Evolutionary conservation across 2,888 invertebrate genomes (phyloP).

Genomic region (Agrochola litura): DNA sequence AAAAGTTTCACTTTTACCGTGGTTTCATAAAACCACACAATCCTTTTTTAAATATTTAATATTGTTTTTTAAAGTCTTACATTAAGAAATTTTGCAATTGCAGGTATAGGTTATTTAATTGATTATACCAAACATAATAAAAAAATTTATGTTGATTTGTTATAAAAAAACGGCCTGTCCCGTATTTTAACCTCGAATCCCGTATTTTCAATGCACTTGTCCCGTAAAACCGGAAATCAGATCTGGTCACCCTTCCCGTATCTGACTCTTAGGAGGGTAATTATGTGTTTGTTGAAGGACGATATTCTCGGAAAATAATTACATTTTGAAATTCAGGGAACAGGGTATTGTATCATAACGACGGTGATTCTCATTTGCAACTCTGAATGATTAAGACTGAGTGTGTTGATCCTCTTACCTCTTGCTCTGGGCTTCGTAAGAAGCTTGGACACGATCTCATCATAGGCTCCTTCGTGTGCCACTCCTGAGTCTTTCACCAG

Average conservation of each 20-base stretch:
- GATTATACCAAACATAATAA: no score
- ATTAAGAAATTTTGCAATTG: no score
- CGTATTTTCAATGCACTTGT: no score
- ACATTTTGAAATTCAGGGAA: background rate
- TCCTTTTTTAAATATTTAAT: no score
- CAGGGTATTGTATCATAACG: background rate
- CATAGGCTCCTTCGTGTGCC: conserved; percentile 96
- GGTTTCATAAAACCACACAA: no score
- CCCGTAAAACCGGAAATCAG: no score
- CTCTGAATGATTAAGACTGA: background rate
- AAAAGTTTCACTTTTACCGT: no score
- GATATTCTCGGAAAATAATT: background rate
- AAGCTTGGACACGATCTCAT: conserved; percentile 96
- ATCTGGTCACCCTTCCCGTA: background rate
- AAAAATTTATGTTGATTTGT: no score
- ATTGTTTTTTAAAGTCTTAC: no score
- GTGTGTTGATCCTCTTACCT: conserved; percentile 91
- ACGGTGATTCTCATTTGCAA: background rate
- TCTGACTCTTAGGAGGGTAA: background rate
- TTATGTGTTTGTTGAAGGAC: background rate
- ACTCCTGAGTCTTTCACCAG: conserved; percentile 99
- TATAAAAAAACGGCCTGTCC: no score
- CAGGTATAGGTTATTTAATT: no score
- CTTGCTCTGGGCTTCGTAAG: conserved; percentile 96
- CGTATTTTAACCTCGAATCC: no score